Base-by-base conservation (phyloP, 2,888 invertebrate genomes). In the Yponomeuta cagnagella region DNA sequence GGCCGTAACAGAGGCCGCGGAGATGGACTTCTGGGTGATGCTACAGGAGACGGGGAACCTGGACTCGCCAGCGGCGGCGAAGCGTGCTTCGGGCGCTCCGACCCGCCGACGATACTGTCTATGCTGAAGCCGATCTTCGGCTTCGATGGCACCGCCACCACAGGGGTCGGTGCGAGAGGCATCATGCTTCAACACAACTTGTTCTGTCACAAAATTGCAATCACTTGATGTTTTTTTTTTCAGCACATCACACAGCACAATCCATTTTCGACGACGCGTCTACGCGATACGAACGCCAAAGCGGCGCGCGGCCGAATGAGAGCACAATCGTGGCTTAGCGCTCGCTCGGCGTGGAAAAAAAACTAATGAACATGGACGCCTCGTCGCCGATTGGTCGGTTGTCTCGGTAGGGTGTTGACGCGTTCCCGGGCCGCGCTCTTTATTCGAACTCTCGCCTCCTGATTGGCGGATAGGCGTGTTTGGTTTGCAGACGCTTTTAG, bases 91-190 rank as follows among this genome's bases (percentile, higher is more conserved):
- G 84, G 74, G 74, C 88, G 79, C 72, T 90, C 86, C 3, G 88
- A 87, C 75, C 95, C 96, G 78, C 97, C 97, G 74, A 98, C 97
- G 83, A 98, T 97, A 82, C 97, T 97, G 93, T 98, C 98, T 90
- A 98, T 98, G 83, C 97, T 97, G 86, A 98, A 98, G 81, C 97
- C 98, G 87, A 98, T 96, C 93, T 97, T 98, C 77, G 98, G 97
- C 93, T 97, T 97, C 79, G 96, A 96, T 85, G 97, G 96, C 94
- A 97, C 96, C 93, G 97, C 96, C 91, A 96, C 96, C 91, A 97
- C 96, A 93, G 97, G 96, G 88, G 97, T 97, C 93, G 97, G 97
- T 95, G 97, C 97, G 94, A 97, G 95, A 93, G 97, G 97, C 97
- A 97, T 97, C 97, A 97, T 97, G 93, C 93, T 95, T 90, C 85